phyloP scores from a whole-genome alignment of 2,888 invertebrate species.

The Hecatera dysodea region DNA sequence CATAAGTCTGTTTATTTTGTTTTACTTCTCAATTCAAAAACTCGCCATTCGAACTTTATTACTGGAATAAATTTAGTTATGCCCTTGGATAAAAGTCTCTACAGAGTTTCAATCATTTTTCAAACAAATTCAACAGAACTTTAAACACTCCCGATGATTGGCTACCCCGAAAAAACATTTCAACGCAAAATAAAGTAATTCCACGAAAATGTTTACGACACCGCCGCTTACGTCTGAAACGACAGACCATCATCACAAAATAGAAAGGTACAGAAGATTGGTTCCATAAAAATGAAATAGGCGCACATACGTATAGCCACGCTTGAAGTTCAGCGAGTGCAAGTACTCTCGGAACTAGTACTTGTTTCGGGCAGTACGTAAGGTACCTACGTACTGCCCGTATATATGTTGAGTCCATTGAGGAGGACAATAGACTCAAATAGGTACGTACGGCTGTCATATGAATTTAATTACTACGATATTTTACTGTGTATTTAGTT shows the following conservation, averaged over 20 bases:
- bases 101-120: background rate
- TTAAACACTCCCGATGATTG: slow-evolving; percentile 43
- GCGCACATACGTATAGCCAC: background rate
- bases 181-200: slow-evolving; percentile 54
- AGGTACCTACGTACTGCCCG: too few species aligned
- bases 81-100: background rate
- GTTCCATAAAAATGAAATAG: background rate
- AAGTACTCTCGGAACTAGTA: background rate
- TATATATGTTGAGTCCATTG: background rate
- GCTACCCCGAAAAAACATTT: slow-evolving; percentile 30
- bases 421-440: background rate
- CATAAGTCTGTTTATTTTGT: background rate
- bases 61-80: background rate
- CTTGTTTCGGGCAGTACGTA: background rate
- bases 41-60: background rate
- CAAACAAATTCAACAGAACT: slow-evolving; percentile 16
- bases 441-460: too few species aligned
- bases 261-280: background rate
- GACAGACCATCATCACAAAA: slow-evolving; percentile 64
- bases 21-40: background rate
- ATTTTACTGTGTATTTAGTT: too few species aligned
- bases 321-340: background rate
- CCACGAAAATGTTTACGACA: slow-evolving; percentile 65
- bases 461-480: too few species aligned
- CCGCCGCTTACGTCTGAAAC: slow-evolving; percentile 68